Conservation (phyloP, 2,113 vertebrate genomes). For the Pachyramphus minor region DNA sequence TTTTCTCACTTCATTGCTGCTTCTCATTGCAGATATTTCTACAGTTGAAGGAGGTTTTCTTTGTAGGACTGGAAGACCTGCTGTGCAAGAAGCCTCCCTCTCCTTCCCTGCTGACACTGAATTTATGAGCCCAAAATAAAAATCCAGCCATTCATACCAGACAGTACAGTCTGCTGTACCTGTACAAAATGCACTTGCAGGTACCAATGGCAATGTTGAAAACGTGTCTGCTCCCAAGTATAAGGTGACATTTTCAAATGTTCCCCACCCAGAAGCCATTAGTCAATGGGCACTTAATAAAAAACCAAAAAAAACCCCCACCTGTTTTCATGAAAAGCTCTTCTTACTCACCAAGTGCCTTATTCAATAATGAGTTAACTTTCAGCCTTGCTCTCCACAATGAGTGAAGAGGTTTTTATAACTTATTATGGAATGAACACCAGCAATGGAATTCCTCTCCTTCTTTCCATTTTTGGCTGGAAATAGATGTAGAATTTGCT, state of each 20-base stretch:
- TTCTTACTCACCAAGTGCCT: background rate
- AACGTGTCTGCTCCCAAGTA: background rate
- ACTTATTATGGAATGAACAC: background rate
- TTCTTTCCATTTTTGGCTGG: background rate
- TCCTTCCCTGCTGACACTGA: background rate
- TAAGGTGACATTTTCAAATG: background rate
- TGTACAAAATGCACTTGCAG: background rate
- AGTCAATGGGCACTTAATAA: background rate
- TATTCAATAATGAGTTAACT: background rate
- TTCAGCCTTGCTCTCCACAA: background rate
- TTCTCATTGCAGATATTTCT: background rate
- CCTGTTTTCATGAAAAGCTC: background rate
- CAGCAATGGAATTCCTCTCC: background rate
- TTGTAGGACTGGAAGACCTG: background rate
- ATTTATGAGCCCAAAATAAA: background rate
- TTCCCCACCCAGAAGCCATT: background rate
- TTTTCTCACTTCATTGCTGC: background rate
- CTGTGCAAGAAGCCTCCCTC: background rate
- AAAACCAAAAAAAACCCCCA: background rate
- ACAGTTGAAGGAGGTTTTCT: background rate
- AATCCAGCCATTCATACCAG: background rate
- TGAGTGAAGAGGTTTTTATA: background rate
- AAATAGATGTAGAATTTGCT: background rate
- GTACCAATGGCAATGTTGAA: background rate
- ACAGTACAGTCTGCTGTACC: background rate